Evolutionary conservation across 2,113 vertebrate genomes (phyloP).

Genomic region (Bostrychus sinensis): DNA sequence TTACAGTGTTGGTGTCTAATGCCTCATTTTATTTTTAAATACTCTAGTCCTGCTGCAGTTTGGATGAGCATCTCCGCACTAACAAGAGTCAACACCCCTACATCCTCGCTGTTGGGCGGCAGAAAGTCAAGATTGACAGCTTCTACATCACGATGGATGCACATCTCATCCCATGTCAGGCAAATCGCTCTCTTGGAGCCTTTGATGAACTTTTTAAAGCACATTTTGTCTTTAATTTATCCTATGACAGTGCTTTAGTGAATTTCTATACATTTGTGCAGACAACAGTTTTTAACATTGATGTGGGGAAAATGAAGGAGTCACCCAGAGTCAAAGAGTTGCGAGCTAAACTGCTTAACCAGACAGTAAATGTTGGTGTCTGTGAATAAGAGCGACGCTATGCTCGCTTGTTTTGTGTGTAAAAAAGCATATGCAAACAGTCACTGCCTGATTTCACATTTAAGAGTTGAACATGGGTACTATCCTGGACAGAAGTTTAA

Average conservation of each 20-base stretch:
- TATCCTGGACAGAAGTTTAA: conserved; percentile 38
- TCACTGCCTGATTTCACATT: conserved; percentile 36
- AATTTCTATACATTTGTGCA: background rate
- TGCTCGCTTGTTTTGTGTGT: too few relatives aligned
- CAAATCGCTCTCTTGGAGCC: background rate
- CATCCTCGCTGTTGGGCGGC: background rate
- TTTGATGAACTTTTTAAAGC: background rate
- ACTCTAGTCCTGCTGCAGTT: too few relatives aligned
- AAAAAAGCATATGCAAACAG: too few relatives aligned
- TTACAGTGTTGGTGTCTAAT: too few relatives aligned
- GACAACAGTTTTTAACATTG: background rate
- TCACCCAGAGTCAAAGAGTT: background rate
- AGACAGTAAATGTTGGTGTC: too few relatives aligned
- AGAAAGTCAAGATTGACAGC: background rate
- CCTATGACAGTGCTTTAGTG: background rate
- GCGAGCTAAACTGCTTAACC: too few relatives aligned
- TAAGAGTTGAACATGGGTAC: conserved; percentile 42
- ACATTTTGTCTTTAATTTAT: background rate
- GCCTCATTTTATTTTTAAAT: too few relatives aligned
- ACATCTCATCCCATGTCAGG: background rate
- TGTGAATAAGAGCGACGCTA: too few relatives aligned
- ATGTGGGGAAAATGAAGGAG: background rate
- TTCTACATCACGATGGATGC: background rate
- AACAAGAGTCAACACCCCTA: too few relatives aligned
- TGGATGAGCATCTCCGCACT: too few relatives aligned